Conservation (phyloP, 2,888 invertebrate genomes). For the Orgyia antiqua region DNA sequence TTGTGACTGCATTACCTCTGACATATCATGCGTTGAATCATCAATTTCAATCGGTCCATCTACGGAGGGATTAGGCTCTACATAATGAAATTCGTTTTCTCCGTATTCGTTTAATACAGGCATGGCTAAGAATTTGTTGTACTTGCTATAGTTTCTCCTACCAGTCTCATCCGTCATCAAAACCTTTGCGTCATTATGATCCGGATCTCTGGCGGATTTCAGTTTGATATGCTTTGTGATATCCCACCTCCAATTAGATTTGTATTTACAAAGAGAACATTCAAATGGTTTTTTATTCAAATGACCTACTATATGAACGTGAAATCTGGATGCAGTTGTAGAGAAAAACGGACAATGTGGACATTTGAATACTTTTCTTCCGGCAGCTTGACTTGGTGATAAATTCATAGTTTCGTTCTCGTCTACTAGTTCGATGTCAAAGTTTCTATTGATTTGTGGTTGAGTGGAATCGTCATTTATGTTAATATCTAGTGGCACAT, state of each 20-base stretch:
- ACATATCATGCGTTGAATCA: constrained; percentile 69
- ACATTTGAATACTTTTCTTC: constrained; percentile 92
- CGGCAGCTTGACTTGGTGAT: constrained; percentile 79
- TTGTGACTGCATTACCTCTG: constrained; percentile 51
- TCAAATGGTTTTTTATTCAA: constrained; percentile 96
- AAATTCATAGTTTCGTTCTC: constrained; percentile 80
- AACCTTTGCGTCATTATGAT: constrained; percentile 88
- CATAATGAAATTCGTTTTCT: constrained; percentile 66
- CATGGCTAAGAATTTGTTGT: constrained; percentile 90
- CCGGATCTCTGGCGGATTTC: constrained; percentile 90
- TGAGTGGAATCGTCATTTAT: constrained; percentile 69
- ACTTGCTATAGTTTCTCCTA: constrained; percentile 93
- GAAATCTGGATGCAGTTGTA: constrained; percentile 93
- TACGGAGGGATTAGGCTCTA: constrained; percentile 50
- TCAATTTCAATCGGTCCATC: constrained; percentile 69
- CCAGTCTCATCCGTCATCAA: constrained; percentile 95
- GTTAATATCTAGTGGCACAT: constrained; percentile 60
- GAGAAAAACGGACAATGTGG: constrained; percentile 96
- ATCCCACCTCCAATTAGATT: constrained; percentile 98
- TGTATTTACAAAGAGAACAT: constrained; percentile 95
- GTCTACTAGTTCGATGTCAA: constrained; percentile 55
- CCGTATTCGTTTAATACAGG: constrained; percentile 78
- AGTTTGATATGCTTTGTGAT: constrained; percentile 96
- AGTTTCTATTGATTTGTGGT: constrained; percentile 50
- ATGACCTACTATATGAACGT: constrained; percentile 95